These are phyloP conservation scores for Cryptomyrus ogoouensis DNA, from an alignment of 2,113 vertebrate species.

Conservation along the genomic window DNA sequence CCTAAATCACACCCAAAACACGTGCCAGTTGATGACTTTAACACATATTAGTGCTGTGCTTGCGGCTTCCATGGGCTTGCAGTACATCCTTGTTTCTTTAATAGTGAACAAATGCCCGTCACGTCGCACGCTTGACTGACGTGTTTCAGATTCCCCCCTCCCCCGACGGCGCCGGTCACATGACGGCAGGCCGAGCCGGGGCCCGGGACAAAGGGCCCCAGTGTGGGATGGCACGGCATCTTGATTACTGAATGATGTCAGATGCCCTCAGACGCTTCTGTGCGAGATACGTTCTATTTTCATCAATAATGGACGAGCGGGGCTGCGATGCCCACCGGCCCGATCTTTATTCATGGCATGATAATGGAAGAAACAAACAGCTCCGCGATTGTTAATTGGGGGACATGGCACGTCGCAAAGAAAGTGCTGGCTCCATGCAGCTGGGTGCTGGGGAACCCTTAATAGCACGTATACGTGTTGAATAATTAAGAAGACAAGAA, in stretches of 20 bases:
- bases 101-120: background rate
- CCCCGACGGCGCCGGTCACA: background rate
- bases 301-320: slow-evolving; percentile 20
- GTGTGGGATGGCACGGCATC: slow-evolving; percentile 10
- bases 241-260: slow-evolving; percentile 11
- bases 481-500: slow-evolving; percentile 58
- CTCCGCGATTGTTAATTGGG: slow-evolving; percentile 60
- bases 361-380: slow-evolving; percentile 60
- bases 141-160: background rate
- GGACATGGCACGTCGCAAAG: slow-evolving; percentile 60
- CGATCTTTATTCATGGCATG: slow-evolving; percentile 67
- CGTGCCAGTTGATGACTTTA: background rate
- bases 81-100: background rate
- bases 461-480: slow-evolving; percentile 55
- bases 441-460: slow-evolving; percentile 42
- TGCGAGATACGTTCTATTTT: background rate
- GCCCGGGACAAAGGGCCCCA: slow-evolving; percentile 13
- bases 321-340: slow-evolving; percentile 37
- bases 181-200: background rate
- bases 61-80: background rate
- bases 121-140: background rate
- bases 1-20: background rate
- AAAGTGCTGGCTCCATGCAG: slow-evolving; percentile 53
- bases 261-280: background rate
- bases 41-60: background rate